Evolutionary conservation across 2,113 vertebrate species (phyloP), one percentile per base, ranked within the genome.

Genomic region (Columba janthina): DNA sequence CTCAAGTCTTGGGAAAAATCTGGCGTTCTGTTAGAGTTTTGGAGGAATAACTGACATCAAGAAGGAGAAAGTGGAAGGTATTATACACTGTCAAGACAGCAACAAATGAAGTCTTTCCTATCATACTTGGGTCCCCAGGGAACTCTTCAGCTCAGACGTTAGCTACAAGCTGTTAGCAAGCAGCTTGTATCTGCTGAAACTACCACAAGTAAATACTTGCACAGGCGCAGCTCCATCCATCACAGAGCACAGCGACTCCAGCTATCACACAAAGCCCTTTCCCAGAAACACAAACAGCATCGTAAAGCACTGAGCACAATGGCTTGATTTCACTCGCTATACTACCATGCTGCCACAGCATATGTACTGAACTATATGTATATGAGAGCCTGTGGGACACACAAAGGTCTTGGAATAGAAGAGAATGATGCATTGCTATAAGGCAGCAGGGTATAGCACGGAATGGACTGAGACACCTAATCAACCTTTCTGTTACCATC

Each of bases 61-160:
- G 79, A 50, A 90, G 71, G 50, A 91, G 70, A 94, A 92, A 92
- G 74, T 8, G 69, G 94, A 94, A 96, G 66, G 70, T 53, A 66
- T 75, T 69, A 75, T 4, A 82, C 48, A 46, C 86, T 62, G 48
- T 42, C 86, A 71, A 89, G 46, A 73, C 32, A 79, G 50, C 48
- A 85, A 88, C 54, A 84, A 79, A 87, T 48, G 80, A 58, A 77
- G 77, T 20, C 91, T 40, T 60, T 67, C 85, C 93, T 92, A 44
- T 78, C 61, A 69, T 66, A 70, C 57, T 31, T 10, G n/a, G 57
- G 48, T 88, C 48, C 65, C 48, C 69, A 64, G 72, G 64, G 90
- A 86, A 48, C 48, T 25, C 61, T 29, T 82, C 19, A 56, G 82
- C 86, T 89, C 73, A 34, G 72, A 46, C 0, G 0, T 70, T 13